Conservation (phyloP, 2,797 vertebrate species). For the Ptychobarbus kaznakovi region DNA sequence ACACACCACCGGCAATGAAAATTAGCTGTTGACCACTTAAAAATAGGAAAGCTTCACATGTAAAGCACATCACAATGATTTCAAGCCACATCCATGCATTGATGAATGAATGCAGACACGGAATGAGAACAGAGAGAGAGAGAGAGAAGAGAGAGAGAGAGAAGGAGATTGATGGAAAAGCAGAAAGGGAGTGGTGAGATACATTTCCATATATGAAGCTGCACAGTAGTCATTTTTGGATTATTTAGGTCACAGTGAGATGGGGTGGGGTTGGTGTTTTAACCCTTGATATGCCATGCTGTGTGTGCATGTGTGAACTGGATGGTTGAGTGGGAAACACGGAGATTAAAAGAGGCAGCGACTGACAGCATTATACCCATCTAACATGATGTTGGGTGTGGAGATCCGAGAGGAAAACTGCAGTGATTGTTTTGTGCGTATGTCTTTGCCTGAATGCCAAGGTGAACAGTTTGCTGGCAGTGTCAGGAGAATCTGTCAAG, state of each 20-base stretch:
- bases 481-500: background rate
- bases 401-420: background rate
- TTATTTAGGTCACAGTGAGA: constrained; percentile 64
- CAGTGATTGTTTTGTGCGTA: background rate
- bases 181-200: constrained; percentile 1
- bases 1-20: background rate
- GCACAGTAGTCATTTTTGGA: constrained; percentile 56
- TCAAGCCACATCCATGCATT: background rate
- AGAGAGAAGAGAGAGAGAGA: background rate
- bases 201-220: constrained; percentile 36
- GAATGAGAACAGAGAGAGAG: background rate
- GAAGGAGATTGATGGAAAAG: background rate
- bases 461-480: constrained; percentile 22
- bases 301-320: background rate
- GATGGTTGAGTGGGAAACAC: background rate
- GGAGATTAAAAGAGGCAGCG: background rate
- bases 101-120: background rate
- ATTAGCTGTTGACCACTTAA: background rate
- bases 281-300: constrained; percentile 33
- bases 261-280: constrained; percentile 49
- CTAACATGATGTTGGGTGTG: background rate
- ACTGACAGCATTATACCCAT: background rate
- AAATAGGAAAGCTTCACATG: background rate
- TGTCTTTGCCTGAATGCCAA: constrained; percentile 12
- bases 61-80: background rate